phyloP scores from a whole-genome alignment of 2,113 vertebrate species.

The Cyprinodon tularosa region DNA sequence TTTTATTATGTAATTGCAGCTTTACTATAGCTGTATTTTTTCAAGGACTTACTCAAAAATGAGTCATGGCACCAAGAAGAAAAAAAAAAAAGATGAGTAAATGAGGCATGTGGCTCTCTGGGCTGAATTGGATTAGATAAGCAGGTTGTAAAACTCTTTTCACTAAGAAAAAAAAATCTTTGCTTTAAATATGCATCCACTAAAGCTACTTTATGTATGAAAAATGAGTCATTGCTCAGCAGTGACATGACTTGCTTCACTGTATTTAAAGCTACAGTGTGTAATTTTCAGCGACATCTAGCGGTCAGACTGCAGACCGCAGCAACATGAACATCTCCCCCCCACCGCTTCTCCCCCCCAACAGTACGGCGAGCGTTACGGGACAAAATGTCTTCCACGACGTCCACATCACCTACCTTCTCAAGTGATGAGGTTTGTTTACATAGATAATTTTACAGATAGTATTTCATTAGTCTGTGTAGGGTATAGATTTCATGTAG shows the following conservation, averaged over 20 bases:
- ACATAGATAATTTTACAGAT: no score
- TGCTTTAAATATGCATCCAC: not conserved
- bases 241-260: not conserved
- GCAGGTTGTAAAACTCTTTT: not conserved
- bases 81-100: not conserved
- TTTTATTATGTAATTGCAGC: constrained; percentile 15
- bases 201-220: not conserved
- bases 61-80: constrained; percentile 12
- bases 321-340: no score
- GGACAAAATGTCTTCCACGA: no score
- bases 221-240: not conserved
- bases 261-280: no score
- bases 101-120: constrained; percentile 7
- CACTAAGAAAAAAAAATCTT: not conserved
- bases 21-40: constrained; percentile 3
- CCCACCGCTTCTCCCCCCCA: no score
- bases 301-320: no score
- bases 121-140: constrained; percentile 12
- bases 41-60: not conserved
- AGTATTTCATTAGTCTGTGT: no score
- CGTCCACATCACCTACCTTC: no score
- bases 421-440: no score
- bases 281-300: no score
- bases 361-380: no score
- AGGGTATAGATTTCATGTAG: no score